A percentile compares a stretch with the other conserved stretches of the same genome.
Conservation (phyloP, 2,888 invertebrate species). For the Mayetiola destructor region DNA sequence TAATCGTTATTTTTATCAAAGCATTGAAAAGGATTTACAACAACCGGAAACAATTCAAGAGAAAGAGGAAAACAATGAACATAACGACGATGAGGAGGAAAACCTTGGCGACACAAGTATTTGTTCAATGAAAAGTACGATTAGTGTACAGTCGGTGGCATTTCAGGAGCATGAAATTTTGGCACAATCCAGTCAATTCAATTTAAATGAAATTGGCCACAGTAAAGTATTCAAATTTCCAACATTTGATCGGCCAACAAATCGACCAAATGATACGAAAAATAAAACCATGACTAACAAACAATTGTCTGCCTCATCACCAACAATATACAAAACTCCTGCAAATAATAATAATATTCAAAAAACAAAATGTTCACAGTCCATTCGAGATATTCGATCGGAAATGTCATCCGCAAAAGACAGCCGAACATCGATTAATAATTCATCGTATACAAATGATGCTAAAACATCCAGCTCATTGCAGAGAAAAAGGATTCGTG, state of each 20-base stretch:
- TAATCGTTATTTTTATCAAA: slow-evolving; percentile 29
- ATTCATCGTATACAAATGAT: neutral
- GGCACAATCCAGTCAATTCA: slow-evolving; percentile 34
- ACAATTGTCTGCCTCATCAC: neutral
- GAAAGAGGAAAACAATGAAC: neutral
- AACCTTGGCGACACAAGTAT: slow-evolving; percentile 3
- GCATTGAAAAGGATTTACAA: slow-evolving; percentile 15
- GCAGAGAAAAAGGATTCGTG: neutral
- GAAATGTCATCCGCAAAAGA: neutral
- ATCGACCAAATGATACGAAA: neutral
- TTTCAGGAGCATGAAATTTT: slow-evolving; percentile 34
- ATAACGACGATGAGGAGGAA: slow-evolving; percentile 8
- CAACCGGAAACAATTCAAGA: slow-evolving; percentile 16
- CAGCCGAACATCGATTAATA: neutral
- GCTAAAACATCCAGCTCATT: neutral
- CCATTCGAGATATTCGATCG: neutral
- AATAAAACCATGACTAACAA: neutral
- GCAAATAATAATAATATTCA: neutral
- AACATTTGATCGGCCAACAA: neutral
- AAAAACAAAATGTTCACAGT: neutral
- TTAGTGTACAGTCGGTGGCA: slow-evolving; percentile 25
- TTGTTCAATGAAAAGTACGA: slow-evolving; percentile 22
- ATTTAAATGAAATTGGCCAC: slow-evolving; percentile 26
- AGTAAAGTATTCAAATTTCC: neutral
- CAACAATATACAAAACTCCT: neutral